Percentiles rank a stretch among this genome's conserved stretches.
Evolutionary conservation across 2,113 vertebrate genomes (phyloP).

Genomic region (Rhabdomys dilectus): DNA sequence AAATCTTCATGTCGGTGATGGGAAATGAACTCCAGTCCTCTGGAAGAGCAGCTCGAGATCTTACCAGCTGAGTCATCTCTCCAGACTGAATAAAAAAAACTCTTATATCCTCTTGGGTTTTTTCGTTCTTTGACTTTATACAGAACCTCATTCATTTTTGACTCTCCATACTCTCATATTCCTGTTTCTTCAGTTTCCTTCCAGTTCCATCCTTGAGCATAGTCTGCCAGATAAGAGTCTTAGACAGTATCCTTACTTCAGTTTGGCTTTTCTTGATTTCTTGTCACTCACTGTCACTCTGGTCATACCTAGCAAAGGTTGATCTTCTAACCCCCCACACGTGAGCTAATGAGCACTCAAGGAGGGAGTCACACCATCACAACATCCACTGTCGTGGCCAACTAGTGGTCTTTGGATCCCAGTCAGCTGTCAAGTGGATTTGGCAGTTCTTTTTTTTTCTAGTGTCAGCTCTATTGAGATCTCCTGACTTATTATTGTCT

Average conservation of each 20-base stretch:
- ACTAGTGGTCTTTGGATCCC: not conserved
- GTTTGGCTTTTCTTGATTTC: not conserved
- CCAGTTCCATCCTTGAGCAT: not conserved
- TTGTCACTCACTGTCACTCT: not conserved
- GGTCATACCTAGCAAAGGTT: not conserved
- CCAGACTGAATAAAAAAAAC: not conserved
- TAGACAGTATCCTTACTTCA: not conserved
- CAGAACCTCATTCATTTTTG: not conserved
- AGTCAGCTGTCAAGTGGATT: not conserved
- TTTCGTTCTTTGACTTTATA: not conserved
- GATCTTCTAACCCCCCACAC: too few species aligned
- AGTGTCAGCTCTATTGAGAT: not conserved
- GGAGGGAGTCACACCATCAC: not conserved
- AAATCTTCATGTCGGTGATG: not conserved
- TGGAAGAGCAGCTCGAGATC: not conserved
- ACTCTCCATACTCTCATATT: not conserved
- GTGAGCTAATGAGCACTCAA: not conserved
- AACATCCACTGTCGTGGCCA: not conserved
- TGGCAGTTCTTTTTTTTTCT: not conserved
- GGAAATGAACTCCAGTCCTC: not conserved
- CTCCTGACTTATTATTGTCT: not conserved
- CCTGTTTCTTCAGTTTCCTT: not conserved
- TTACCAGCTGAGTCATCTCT: not conserved
- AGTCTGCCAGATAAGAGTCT: not conserved
- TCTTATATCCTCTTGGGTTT: not conserved